phyloP scores from a whole-genome alignment of 23 tunicate species.

The Phallusia fumigata region DNA sequence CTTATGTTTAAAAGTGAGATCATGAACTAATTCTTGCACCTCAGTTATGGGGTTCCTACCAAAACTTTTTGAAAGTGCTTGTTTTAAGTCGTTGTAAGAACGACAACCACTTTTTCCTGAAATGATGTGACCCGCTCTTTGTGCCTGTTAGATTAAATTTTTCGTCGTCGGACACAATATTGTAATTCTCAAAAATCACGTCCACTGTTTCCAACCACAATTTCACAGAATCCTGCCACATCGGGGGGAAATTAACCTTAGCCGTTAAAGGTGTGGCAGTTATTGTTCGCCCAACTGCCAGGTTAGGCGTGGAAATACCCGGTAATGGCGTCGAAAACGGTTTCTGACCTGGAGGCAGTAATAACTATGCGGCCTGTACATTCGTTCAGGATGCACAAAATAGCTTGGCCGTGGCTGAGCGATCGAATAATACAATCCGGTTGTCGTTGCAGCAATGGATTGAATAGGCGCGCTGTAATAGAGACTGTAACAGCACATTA shows the following conservation, averaged over 20 bases:
- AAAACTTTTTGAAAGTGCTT: neutral
- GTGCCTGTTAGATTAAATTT: slow-evolving; percentile 1
- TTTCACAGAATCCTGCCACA: neutral
- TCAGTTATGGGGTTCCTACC: neutral
- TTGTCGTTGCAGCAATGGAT: too few species aligned
- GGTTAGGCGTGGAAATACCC: too few species aligned
- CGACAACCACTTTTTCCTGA: neutral
- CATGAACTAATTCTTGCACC: neutral
- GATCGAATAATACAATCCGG: too few species aligned
- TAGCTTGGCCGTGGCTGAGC: too few species aligned
- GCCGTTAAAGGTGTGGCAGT: too few species aligned
- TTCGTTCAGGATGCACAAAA: too few species aligned
- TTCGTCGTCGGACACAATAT: neutral
- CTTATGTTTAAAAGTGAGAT: neutral
- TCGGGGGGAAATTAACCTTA: neutral
- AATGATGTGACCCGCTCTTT: neutral
- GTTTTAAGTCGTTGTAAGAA: neutral
- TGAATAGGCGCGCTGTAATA: too few species aligned
- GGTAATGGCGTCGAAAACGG: too few species aligned
- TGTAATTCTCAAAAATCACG: neutral
- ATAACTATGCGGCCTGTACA: too few species aligned
- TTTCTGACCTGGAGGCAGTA: too few species aligned
- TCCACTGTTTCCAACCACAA: neutral
- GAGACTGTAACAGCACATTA: too few species aligned
- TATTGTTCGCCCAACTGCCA: too few species aligned